Evolutionary conservation across 2,113 vertebrate genomes (phyloP).

Genomic region (Pipa parva): DNA sequence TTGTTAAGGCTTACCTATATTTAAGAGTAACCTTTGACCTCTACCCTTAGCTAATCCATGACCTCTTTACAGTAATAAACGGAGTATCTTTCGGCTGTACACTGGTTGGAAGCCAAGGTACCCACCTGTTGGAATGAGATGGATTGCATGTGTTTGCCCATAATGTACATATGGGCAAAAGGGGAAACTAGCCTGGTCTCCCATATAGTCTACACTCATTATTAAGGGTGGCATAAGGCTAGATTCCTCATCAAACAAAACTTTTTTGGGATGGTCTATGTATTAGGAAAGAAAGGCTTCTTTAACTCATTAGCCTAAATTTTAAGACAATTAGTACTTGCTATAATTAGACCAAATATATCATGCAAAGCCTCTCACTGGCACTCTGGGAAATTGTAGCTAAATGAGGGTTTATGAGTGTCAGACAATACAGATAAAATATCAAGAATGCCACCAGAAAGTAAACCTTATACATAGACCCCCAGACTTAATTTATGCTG

Average conservation of each 20-base stretch:
- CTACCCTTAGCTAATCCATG: conserved; percentile 50
- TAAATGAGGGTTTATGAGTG: no score
- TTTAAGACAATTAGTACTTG: no score
- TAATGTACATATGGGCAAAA: background rate
- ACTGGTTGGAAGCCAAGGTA: conserved; percentile 96
- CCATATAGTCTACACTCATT: background rate
- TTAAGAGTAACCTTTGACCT: conserved; percentile 15
- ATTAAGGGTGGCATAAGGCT: conserved; percentile 24
- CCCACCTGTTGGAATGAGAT: conserved; percentile 58
- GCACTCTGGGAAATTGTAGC: no score
- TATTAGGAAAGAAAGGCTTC: background rate
- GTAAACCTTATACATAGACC: conserved; percentile 19
- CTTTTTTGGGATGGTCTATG: background rate
- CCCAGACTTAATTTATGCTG: conserved; percentile 1
- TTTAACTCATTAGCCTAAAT: no score
- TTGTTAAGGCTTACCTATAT: conserved; percentile 4
- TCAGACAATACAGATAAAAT: no score
- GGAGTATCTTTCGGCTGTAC: conserved; percentile 95
- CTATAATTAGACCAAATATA: no score
- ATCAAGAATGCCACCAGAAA: background rate
- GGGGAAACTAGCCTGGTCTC: conserved; percentile 32
- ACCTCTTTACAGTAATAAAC: conserved; percentile 90
- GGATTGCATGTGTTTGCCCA: conserved; percentile 47
- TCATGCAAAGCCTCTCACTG: no score
- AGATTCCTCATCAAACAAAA: background rate